Percentiles rank a stretch among this genome's conserved stretches.
These are phyloP conservation scores for Conger conger DNA, from an alignment of 2,113 vertebrate genomes.

Conservation along the genomic window DNA sequence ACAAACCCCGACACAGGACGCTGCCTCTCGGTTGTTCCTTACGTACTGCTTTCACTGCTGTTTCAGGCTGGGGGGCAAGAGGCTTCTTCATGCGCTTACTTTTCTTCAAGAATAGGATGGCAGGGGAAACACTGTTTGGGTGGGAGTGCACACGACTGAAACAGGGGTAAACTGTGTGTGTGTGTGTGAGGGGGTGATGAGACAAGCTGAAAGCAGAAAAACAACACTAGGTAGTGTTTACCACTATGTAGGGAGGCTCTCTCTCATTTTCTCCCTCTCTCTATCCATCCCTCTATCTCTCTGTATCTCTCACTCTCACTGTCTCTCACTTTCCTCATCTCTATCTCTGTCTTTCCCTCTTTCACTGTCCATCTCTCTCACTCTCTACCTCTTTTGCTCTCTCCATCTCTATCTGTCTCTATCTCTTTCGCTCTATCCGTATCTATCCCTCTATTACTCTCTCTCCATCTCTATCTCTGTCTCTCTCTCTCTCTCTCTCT, in stretches of 20 bases:
- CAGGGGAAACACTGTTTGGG: conserved; percentile 41
- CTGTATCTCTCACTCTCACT: neutral
- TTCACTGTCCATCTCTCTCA: neutral
- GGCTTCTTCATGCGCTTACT: neutral
- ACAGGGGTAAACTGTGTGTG: no score
- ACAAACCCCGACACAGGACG: conserved; percentile 62
- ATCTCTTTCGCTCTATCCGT: no score
- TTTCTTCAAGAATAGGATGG: conserved; percentile 47
- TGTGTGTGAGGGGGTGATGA: neutral
- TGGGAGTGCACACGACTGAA: no score
- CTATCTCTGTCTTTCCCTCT: neutral
- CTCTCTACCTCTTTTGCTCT: neutral
- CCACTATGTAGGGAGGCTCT: neutral
- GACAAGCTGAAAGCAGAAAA: neutral
- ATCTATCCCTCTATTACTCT: no score
- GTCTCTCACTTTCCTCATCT: neutral
- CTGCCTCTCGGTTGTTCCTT: conserved; percentile 63
- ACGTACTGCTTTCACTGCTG: conserved; percentile 39
- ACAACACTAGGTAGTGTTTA: neutral
- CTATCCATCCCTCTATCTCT: neutral
- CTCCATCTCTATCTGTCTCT: neutral
- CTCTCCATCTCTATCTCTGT: neutral
- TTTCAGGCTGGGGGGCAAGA: neutral
- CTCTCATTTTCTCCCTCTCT: neutral
- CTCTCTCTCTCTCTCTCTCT: neutral